Evolutionary conservation across 2,888 invertebrate species (phyloP), one percentile per base, ranked within the genome.

Genomic region (Desoria tigrina): DNA sequence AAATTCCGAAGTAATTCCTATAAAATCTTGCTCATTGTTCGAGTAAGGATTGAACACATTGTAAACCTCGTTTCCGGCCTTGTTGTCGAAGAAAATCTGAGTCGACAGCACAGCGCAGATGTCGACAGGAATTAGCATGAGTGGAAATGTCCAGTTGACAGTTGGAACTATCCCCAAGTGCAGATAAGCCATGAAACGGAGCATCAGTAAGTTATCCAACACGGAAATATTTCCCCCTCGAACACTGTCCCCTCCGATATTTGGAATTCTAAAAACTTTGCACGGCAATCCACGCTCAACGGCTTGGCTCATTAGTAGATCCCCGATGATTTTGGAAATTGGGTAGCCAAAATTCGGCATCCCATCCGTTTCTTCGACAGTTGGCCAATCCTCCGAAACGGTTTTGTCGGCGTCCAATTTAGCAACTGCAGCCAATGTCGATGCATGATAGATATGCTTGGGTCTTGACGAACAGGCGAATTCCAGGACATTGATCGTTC

Each of bases 351-450:
- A n/a, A 11, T 42, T 51, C 9, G 27, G 42, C 16, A 66, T 16
- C 6, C 16, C n/a, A 23, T 59, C 55, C 27, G 49, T 50, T 7
- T 54, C 67, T 1, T 55, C 50, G 2, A 26, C 39, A 2, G 24
- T 4, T 21, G 45, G 63, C 63, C 63, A 67, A 16, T 21, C 42
- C 26, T 67, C 67, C 16, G 26, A 50, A 11, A 64, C 37, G 14
- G 24, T 24, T 27, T 55, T 59, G 42, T 65, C 58, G 28, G 50
- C 18, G 16, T 51, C 60, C 18, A 63, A 57, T 42, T 58, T 58
- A 53, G 57, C 60, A 49, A 61, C 66, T 4, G 69, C 59, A 14
- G 61, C 61, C 2, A 67, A 23, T 3, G 63, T 56, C 2, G 63
- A 61, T 1, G 64, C 57, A 21, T 61, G 28, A 18, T 28, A 64